A percentile compares a stretch with the other conserved stretches of the same genome.
These are phyloP conservation scores for Ormyrus rosae DNA, from an alignment of 2,888 invertebrate species.

Conservation along the genomic window DNA sequence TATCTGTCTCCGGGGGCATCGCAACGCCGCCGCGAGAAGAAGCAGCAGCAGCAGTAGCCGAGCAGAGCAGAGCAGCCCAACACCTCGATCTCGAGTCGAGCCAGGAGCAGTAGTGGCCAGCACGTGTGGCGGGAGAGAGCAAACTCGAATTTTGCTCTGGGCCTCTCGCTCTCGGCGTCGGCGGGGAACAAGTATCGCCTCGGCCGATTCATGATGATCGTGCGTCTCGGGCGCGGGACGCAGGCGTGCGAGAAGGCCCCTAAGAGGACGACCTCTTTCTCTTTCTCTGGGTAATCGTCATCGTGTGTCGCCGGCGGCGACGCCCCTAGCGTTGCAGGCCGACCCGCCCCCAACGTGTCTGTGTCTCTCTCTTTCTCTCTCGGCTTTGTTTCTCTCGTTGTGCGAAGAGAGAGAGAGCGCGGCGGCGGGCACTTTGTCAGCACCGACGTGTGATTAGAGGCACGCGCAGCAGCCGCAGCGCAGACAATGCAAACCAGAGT, in stretches of 20 bases:
- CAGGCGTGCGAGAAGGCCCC: slow-evolving; percentile 33
- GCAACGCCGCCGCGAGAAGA: slow-evolving; percentile 37
- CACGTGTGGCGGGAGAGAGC: slow-evolving; percentile 20
- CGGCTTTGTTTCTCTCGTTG: slow-evolving; percentile 21
- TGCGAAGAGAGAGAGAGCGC: slow-evolving; percentile 28
- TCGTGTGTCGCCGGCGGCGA: slow-evolving; percentile 21
- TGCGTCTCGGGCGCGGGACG: slow-evolving; percentile 32
- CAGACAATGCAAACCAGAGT: slow-evolving; percentile 75
- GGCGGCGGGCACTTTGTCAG: slow-evolving; percentile 40
- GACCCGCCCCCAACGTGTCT: slow-evolving; percentile 34
- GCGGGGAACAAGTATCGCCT: slow-evolving; percentile 17
- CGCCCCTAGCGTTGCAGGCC: slow-evolving; percentile 15
- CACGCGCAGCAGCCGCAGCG: slow-evolving; percentile 76
- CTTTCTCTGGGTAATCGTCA: too few relatives aligned
- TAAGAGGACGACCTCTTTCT: too few relatives aligned
- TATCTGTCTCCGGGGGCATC: slow-evolving; percentile 27
- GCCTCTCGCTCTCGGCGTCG: slow-evolving; percentile 22
- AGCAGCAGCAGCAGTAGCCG: slow-evolving; percentile 15
- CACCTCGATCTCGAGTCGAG: slow-evolving; percentile 30
- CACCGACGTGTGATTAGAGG: slow-evolving; percentile 61
- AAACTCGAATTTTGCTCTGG: slow-evolving; percentile 18
- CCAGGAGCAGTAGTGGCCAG: slow-evolving; percentile 10
- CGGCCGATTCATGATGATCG: slow-evolving; percentile 43
- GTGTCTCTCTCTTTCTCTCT: slow-evolving; percentile 32
- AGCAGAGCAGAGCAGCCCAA: not conserved